Percentiles rank a stretch among this genome's conserved stretches.
These are phyloP conservation scores for Halesus radiatus DNA, from an alignment of 1,140 invertebrate species.

Conservation along the genomic window DNA sequence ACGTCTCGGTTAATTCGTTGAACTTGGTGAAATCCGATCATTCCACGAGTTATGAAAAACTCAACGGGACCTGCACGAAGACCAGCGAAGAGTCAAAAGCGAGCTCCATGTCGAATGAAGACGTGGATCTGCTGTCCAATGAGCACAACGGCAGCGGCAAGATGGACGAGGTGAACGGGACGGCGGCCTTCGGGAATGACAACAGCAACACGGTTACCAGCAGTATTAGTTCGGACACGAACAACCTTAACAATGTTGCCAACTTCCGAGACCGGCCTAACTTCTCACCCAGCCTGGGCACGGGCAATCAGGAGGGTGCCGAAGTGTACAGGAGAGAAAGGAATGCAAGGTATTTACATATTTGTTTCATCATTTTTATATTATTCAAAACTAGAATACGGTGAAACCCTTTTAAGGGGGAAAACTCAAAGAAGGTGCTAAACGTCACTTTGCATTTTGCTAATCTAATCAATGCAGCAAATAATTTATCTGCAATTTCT, in stretches of 20 bases:
- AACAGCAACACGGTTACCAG: slow-evolving; percentile 52
- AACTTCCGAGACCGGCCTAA: slow-evolving; percentile 45
- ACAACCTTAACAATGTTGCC: slow-evolving; percentile 41
- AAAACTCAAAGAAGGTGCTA: too few species aligned
- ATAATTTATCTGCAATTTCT: too few species aligned
- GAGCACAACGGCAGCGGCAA: slow-evolving; percentile 28
- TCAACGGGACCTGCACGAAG: slow-evolving; percentile 51
- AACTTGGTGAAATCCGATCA: slow-evolving; percentile 49
- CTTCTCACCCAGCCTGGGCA: slow-evolving; percentile 41
- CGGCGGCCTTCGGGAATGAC: slow-evolving; percentile 23
- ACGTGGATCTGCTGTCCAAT: slow-evolving; percentile 43
- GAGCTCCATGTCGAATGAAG: slow-evolving; percentile 51
- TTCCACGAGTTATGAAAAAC: slow-evolving; percentile 52
- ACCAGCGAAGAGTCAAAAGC: slow-evolving; percentile 53
- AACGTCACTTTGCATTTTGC: too few species aligned
- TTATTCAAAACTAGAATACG: too few species aligned
- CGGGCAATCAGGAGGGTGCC: slow-evolving; percentile 12
- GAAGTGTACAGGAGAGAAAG: slow-evolving; percentile 48
- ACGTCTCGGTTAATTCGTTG: slow-evolving; percentile 41
- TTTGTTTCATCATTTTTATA: neutral
- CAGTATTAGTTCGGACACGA: slow-evolving; percentile 54
- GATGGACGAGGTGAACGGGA: slow-evolving; percentile 24
- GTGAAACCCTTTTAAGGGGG: too few species aligned
- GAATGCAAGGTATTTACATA: slow-evolving; percentile 32
- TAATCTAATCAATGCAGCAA: too few species aligned